Percentiles rank a stretch among this genome's conserved stretches.
Conservation (phyloP, 2,797 vertebrate species). For the Falco biarmicus region DNA sequence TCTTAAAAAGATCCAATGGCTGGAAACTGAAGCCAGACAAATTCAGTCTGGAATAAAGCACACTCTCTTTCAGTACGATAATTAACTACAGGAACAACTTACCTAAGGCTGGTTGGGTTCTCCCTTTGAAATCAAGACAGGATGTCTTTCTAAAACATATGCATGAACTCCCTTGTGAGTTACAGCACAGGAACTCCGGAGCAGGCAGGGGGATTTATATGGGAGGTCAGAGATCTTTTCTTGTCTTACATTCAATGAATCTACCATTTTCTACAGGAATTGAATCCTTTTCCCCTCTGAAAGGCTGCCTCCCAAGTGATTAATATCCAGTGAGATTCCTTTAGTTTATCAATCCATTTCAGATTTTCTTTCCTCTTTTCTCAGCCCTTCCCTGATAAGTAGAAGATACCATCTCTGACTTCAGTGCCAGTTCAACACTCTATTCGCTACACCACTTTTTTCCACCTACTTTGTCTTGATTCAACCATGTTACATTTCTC, state of each 20-base stretch:
- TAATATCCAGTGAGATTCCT: not conserved
- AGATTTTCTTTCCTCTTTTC: not conserved
- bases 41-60: not conserved
- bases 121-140: not conserved
- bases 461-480: not conserved
- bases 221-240: slow-evolving; percentile 8
- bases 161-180: not conserved
- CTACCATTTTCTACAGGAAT: not conserved
- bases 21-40: not conserved
- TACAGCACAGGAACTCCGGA: rapidly evolving
- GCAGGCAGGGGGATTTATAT: not conserved
- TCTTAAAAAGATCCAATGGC: not conserved
- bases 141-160: not conserved
- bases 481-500: not conserved
- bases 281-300: not conserved
- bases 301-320: not conserved
- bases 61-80: not conserved
- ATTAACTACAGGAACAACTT: slow-evolving; percentile 14
- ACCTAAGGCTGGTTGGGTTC: not conserved
- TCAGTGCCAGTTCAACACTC: not conserved
- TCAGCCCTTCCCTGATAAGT: not conserved
- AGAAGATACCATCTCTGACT: not conserved
- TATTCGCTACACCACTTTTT: not conserved
- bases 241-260: not conserved
- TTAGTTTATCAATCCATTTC: not conserved